A percentile compares a stretch with the other conserved stretches of the same genome.
Evolutionary conservation across 1,140 invertebrate species (phyloP).

Genomic region (Drosophila aff.): DNA sequence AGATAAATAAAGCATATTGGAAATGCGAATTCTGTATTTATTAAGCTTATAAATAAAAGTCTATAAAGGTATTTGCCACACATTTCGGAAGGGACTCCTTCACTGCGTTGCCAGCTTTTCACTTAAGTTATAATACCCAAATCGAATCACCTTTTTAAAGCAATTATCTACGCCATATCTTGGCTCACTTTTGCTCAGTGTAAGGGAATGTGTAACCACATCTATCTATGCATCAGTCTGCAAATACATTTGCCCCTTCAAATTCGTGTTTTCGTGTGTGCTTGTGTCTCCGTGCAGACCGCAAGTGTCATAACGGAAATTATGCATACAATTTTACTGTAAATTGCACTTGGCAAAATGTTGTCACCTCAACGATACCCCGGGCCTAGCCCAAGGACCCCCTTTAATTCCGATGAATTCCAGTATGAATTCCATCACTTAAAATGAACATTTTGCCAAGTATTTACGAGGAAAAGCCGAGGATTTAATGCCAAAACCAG

Average conservation of each 20-base stretch:
- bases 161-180: background rate
- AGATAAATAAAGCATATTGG: background rate
- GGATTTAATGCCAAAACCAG: constrained; percentile 27
- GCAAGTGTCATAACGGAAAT: constrained; percentile 78
- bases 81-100: too few relatives aligned
- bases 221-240: constrained; percentile 44
- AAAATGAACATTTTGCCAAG: constrained; percentile 22
- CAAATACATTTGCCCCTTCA: constrained; percentile 17
- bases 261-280: constrained; percentile 1
- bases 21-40: too few relatives aligned
- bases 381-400: background rate
- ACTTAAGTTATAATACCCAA: too few relatives aligned
- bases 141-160: too few relatives aligned
- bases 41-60: too few relatives aligned
- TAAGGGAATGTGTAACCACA: constrained; percentile 39
- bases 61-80: too few relatives aligned
- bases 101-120: too few relatives aligned
- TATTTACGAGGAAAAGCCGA: constrained; percentile 38
- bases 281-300: constrained; percentile 30
- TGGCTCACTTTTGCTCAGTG: background rate
- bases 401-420: background rate
- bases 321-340: constrained; percentile 77
- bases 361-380: constrained; percentile 28
- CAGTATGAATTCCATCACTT: constrained; percentile 20
- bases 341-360: constrained; percentile 68